Evolutionary conservation across 2,797 vertebrate genomes (phyloP), one percentile per base, ranked within the genome.

Genomic region (Diplodus sargus): DNA sequence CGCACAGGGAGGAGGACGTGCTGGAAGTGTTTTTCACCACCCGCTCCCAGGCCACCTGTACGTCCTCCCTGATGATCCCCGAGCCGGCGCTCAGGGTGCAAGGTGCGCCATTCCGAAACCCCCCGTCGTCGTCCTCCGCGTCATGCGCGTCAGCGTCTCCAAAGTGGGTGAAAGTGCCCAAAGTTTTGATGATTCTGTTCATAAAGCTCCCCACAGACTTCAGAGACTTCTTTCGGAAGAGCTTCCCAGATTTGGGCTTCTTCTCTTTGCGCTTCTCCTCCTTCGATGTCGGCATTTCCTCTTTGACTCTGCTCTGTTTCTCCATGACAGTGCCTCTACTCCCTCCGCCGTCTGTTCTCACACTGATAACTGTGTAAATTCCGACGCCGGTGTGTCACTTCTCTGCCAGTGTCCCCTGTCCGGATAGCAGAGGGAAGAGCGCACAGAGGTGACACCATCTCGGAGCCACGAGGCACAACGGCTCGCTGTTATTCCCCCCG

Each of bases 71-170:
- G 34, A 75, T 47, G 2, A 76, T 53, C 7, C 87, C 93, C 17
- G 92, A 87, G 84, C 87, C 72, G 30, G 92, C 92, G 83, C 90
- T 90, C 4, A 94, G 90, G 43, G 91, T 88, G 90, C 94, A 94
- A 76, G 95, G 93, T 81, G 92, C 85, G 53, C 90, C 91, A 45
- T 93, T 78, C 76, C 94, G 70, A 82, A 97, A 92, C 62, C 96
- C 96, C 0, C 97, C 97, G 20, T 97, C 96, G 77, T 97, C 96
- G 75, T 96, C 95, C 80, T 95, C 94, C 6, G 71, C 89, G 81
- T 93, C 92, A 45, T 74, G 87, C 75, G 84, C 84, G 59, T 87
- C 93, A 2, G 64, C 78, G 81, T 94, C 93, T 53, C 92, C 93
- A 74, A 95, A 94, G 90, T 93, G 95, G 49, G 95, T 85, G 82